Percentiles rank a stretch among this genome's conserved stretches.
These are phyloP conservation scores for Sterna hirundo DNA, from an alignment of 2,113 vertebrate genomes.

Conservation along the genomic window DNA sequence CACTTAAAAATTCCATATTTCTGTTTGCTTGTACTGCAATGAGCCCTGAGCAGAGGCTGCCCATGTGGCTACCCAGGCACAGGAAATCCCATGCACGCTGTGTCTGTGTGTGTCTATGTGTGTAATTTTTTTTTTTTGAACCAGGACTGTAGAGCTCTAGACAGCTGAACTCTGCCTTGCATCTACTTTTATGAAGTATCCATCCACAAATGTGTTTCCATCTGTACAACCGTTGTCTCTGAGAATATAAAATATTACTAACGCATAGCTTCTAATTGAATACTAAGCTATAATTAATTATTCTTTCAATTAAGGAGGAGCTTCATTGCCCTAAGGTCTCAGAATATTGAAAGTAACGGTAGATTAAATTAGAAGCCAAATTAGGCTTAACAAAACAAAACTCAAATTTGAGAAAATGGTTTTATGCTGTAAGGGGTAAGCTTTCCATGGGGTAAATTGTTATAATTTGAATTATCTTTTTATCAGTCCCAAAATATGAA, in stretches of 20 bases:
- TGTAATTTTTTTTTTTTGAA: background rate
- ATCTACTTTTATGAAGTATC: background rate
- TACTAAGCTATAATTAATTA: background rate
- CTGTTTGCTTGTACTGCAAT: background rate
- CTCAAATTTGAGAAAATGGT: background rate
- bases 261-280: background rate
- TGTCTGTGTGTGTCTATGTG: too few species aligned
- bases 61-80: background rate
- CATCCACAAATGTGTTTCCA: background rate
- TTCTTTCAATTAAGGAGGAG: background rate
- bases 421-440: background rate
- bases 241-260: background rate
- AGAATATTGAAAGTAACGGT: background rate
- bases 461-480: background rate
- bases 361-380: background rate
- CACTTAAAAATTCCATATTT: background rate
- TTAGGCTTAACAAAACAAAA: constrained; percentile 2
- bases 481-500: background rate
- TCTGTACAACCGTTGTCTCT: background rate
- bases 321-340: background rate
- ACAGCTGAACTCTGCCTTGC: background rate
- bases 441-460: background rate
- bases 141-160: background rate
- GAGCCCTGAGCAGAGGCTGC: background rate
- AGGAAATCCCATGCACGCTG: background rate